Base-by-base conservation (phyloP, 1,140 invertebrate species). In the Eurosta solidaginis region DNA sequence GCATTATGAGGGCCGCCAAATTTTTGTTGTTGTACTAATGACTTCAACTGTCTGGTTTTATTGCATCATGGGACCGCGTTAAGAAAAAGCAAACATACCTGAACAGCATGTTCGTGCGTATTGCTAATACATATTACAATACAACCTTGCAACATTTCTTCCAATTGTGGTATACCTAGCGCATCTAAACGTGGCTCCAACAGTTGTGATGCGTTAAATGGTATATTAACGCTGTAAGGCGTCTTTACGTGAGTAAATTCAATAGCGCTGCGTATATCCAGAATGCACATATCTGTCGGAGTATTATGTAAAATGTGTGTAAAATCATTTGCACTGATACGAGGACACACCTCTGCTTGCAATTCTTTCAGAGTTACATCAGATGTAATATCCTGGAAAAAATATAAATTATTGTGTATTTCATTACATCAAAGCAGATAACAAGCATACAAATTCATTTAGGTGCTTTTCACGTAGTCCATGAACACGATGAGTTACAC, bases 301-400 rank as follows among this genome's bases (percentile, higher is more conserved):
- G 88, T 89, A 88, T 91, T 91, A 84, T 93, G 89, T 9, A 94
- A 88, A 52, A 97, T 84, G 49, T 93, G 90, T 63, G 96, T 89
- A 81, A 97, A 92, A 89, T 98, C 96, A 74, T 93, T 92, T 14
- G 93, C 92, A 81, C 94, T 96, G 77, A 98, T 96, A 54, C 96
- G 90, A 1, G 96, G 93, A 85, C 92, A 93, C 80, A 92, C 91
- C 88, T 96, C 95, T 2, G 88, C 82, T 82, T 93, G 93, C 75
- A 96, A 85, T 36, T 92, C 91, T 44, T 91, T 89, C 79, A 95
- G 83, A 12, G 91, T 87, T 59, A 95, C 90, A 78, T 79, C 76
- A 0, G 80, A 12, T 1, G 92, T 92, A 83, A 92, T 91, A 83
- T 93, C 93, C 95, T 96, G 84, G 50, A 89, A 85, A 83, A 83